Evolutionary conservation across 2,113 vertebrate genomes (phyloP).

Genomic region (Syngnathoides biaculeatus): DNA sequence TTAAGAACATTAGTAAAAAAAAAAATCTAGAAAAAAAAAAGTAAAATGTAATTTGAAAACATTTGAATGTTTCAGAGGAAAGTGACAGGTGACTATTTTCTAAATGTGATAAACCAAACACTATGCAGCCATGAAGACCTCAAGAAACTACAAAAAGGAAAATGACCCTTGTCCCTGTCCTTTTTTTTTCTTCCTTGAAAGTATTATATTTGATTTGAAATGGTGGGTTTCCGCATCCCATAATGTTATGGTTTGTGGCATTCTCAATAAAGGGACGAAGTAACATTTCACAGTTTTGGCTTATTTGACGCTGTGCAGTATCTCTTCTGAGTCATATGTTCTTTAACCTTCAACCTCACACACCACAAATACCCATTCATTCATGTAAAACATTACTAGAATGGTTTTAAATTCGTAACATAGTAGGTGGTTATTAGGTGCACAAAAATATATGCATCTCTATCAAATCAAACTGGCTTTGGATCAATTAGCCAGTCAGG

Average conservation of each 20-base stretch:
- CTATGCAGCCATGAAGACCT: conserved; percentile 29
- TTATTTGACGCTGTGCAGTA: conserved; percentile 4
- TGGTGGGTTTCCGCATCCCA: conserved; percentile 41
- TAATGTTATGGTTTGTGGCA: conserved; percentile 62
- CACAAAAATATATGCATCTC: no score
- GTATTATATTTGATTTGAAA: conserved; percentile 63
- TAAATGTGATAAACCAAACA: conserved; percentile 56
- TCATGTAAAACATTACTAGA: not conserved
- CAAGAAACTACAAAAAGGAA: conserved; percentile 41
- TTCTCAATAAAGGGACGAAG: conserved; percentile 73
- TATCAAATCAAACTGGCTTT: no score
- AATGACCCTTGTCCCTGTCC: conserved; percentile 45
- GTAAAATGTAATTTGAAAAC: conserved; percentile 43
- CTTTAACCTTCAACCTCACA: not conserved
- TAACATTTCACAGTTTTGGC: conserved; percentile 27
- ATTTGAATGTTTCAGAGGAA: conserved; percentile 52
- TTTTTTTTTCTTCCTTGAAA: conserved; percentile 62
- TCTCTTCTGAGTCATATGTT: not conserved
- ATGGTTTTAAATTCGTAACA: not conserved
- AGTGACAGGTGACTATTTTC: conserved; percentile 61
- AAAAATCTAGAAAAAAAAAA: conserved; percentile 14
- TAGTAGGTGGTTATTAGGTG: not conserved
- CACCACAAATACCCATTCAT: not conserved
- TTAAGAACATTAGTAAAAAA: conserved; percentile 43
- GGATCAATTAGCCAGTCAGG: no score